Evolutionary conservation across 2,113 vertebrate genomes (phyloP).

Genomic region (Channa maculata): DNA sequence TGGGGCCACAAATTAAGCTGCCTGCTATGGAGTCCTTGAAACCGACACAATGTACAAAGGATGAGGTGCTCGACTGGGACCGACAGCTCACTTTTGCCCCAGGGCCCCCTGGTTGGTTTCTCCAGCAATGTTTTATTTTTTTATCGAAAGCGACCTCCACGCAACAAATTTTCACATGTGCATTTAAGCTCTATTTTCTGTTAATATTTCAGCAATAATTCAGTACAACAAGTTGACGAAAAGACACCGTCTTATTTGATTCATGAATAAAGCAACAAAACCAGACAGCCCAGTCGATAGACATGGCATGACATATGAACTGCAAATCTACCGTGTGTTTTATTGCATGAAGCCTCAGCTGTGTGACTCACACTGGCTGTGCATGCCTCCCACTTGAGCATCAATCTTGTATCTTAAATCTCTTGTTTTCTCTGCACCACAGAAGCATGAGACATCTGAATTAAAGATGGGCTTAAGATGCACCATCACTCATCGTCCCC

Average conservation of each 20-base stretch:
- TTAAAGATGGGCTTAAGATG: constrained; percentile 71
- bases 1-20: not conserved
- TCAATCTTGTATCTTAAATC: constrained; percentile 63
- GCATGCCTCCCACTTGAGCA: constrained; percentile 54
- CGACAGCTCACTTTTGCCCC: not conserved
- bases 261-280: constrained; percentile 60
- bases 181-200: not conserved
- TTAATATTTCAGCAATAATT: constrained; percentile 26
- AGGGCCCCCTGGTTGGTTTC: not conserved
- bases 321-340: constrained; percentile 36
- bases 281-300: constrained; percentile 50
- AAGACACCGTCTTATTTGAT: constrained; percentile 35
- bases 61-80: not conserved
- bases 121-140: not conserved
- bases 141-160: not conserved
- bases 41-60: not conserved
- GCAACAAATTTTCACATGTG: constrained; percentile 16
- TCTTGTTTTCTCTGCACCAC: constrained; percentile 50
- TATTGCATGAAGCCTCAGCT: constrained; percentile 45
- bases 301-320: constrained; percentile 60
- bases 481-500: constrained; percentile 63
- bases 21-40: not conserved
- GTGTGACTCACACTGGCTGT: constrained; percentile 57
- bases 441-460: constrained; percentile 66
- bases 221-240: constrained; percentile 12